Evolutionary conservation across 2,797 vertebrate genomes (phyloP).

Genomic region (Coregonus suidteri): DNA sequence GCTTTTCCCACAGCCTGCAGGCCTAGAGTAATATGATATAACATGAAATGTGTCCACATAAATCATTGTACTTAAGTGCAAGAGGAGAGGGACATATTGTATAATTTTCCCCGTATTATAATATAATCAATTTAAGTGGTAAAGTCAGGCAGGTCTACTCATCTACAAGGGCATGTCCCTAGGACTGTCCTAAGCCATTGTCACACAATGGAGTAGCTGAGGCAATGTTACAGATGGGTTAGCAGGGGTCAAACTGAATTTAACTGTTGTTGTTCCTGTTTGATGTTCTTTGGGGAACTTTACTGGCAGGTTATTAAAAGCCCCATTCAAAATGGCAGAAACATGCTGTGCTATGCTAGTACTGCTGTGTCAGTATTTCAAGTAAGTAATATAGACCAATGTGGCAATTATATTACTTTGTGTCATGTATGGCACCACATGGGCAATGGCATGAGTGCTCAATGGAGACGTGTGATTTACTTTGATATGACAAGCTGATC

Average conservation of each 20-base stretch:
- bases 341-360: neutral
- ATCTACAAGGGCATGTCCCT: conserved; percentile 28
- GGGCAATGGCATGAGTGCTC: conserved; percentile 3
- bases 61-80: neutral
- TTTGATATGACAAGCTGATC: conserved; percentile 31
- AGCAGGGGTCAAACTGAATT: conserved; percentile 59
- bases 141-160: neutral
- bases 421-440: neutral
- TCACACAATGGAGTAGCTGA: conserved; percentile 54
- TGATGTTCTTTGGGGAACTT: conserved; percentile 29
- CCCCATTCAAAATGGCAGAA: conserved; percentile 13
- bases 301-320: conserved; percentile 10
- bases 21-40: neutral
- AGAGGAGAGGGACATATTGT: neutral
- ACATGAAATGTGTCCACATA: neutral
- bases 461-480: conserved; percentile 33
- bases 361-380: neutral
- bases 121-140: neutral
- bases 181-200: conserved; percentile 55
- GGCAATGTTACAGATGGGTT: conserved; percentile 54
- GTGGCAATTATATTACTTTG: neutral
- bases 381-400: neutral
- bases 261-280: conserved; percentile 38
- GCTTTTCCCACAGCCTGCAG: neutral
- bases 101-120: too few species aligned